Base-by-base conservation (phyloP, 1,140 invertebrate species). In the Grapholita molesta region DNA sequence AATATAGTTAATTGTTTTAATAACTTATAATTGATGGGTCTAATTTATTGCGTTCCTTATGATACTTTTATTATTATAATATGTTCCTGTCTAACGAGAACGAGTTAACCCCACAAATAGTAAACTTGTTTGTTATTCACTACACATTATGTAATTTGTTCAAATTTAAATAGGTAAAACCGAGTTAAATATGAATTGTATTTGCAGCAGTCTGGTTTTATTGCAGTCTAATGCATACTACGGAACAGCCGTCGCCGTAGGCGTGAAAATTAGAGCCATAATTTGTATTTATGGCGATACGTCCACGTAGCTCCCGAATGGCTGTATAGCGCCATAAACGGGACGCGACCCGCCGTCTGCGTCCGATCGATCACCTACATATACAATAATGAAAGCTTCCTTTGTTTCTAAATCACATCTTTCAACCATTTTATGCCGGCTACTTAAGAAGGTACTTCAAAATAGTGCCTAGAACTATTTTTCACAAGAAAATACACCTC, bases 211-310 rank as follows among this genome's bases (percentile, higher is more conserved):
- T 28, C 25, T 61, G 55, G 15, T 61, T 61, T 61, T 61, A 61
- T 28, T 61, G 25, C 55, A 15, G 55, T n/a, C 6, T 15, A n/a
- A 61, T 61, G 24, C 25, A 30, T 48, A 25, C 24, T 28, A 15
- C 30, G 12, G 55, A 61, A 30, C 25, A 61, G 55, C 24, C 42
- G 18, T 48, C 42, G 42, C 55, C 55, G 25, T 61, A 30, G 55
- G 55, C 55, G 28, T 28, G 55, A 61, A 61, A 61, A 61, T 61
- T 61, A 61, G 24, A 30, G 55, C 25, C 55, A 61, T 61, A 30
- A 30, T 61, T 57, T 30, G 55, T 61, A 61, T 61, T 32, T 61
- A 61, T 28, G 55, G 55, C 55, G 55, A 61, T 61, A 30, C 55
- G 25, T 61, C 55, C 55, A 15, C 55, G 42, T 48, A 28, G 24